These are phyloP conservation scores for Butorides virescens DNA, from an alignment of 2,113 vertebrate species.

Conservation along the genomic window DNA sequence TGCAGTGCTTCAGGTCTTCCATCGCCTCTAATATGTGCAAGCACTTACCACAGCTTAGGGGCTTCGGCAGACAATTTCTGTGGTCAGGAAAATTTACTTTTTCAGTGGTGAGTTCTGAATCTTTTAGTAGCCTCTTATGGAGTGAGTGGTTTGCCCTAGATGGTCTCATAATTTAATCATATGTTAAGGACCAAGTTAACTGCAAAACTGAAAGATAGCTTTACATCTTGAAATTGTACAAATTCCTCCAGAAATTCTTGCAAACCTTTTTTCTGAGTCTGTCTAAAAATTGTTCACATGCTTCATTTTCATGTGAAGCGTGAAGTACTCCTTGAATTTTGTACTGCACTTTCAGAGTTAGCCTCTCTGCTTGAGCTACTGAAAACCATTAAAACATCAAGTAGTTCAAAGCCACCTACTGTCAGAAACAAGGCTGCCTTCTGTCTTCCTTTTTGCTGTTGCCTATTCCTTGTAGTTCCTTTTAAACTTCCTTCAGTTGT, in stretches of 20 bases:
- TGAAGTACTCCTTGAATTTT: constrained; percentile 37
- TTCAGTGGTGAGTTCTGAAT: neutral
- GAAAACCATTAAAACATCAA: constrained; percentile 37
- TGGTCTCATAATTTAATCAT: neutral
- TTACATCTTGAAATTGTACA: neutral
- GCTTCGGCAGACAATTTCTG: neutral
- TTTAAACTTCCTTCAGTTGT: constrained; percentile 7
- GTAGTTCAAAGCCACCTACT: constrained; percentile 26
- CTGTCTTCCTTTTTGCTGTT: constrained; percentile 8
- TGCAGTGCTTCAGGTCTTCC: neutral
- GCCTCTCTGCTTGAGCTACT: constrained; percentile 20
- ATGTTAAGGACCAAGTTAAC: neutral
- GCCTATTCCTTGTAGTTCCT: neutral
- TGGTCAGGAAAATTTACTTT: neutral
- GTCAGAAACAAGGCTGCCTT: neutral
- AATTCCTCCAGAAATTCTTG: neutral
- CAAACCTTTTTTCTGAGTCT: neutral
- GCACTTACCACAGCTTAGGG: neutral
- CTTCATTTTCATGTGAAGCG: constrained; percentile 2
- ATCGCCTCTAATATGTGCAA: neutral
- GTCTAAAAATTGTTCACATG: neutral
- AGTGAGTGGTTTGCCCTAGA: neutral
- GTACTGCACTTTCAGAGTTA: constrained; percentile 16
- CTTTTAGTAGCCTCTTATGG: neutral
- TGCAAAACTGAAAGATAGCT: neutral